These are phyloP conservation scores for Trachelipus rathkii DNA, from an alignment of 1,140 invertebrate genomes.

Conservation along the genomic window DNA sequence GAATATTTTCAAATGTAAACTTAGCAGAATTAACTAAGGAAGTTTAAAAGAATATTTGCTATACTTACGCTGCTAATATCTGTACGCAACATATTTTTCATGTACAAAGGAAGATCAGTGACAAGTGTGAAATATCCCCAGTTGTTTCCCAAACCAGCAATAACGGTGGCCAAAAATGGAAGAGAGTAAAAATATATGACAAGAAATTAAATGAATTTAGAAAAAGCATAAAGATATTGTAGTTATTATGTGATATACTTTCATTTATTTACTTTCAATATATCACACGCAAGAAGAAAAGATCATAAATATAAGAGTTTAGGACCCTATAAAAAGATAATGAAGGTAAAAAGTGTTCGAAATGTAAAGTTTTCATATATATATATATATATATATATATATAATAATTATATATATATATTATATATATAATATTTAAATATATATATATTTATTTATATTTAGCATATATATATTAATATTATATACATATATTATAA, in stretches of 20 bases:
- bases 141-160: slow-evolving; percentile 57
- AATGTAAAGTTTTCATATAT: not conserved
- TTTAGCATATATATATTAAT: too few species aligned
- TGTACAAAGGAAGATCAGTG: slow-evolving; percentile 56
- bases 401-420: too few species aligned
- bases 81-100: slow-evolving; percentile 48
- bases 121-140: slow-evolving; percentile 60
- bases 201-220: slow-evolving; percentile 24
- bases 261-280: not conserved
- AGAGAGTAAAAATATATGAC: slow-evolving; percentile 20
- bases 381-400: slow-evolving; percentile 20
- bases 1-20: too few species aligned
- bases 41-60: not conserved
- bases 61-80: slow-evolving; percentile 37
- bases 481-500: too few species aligned
- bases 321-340: too few species aligned
- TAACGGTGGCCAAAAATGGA: slow-evolving; percentile 48
- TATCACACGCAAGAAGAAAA: not conserved
- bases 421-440: too few species aligned
- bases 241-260: too few species aligned
- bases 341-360: too few species aligned
- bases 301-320: too few species aligned
- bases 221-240: too few species aligned
- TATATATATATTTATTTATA: too few species aligned
- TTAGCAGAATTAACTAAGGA: too few species aligned